Conservation (phyloP, 2,797 vertebrate species). For the Parotocinclus haroldoi region DNA sequence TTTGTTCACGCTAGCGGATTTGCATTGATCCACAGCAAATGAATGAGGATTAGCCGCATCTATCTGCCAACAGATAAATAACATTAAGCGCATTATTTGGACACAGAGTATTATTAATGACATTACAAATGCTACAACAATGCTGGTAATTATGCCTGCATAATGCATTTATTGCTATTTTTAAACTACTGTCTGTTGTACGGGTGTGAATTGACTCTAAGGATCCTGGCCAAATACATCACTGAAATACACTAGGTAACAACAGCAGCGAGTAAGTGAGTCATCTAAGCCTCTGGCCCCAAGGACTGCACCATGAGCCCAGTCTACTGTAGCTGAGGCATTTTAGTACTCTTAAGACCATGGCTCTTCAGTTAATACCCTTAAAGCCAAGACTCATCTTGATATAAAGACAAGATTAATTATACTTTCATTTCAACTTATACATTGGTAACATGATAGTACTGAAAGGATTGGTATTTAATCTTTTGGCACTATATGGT, state of each 20-base stretch:
- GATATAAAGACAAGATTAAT: constrained; percentile 1
- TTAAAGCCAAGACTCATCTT: not conserved
- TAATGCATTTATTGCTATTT: constrained; percentile 66
- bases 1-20: constrained; percentile 75
- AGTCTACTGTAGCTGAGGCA: not conserved
- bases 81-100: constrained; percentile 79
- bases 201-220: constrained; percentile 36
- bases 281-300: too few relatives aligned
- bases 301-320: too few relatives aligned
- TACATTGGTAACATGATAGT: too few relatives aligned
- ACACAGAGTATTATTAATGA: constrained; percentile 75
- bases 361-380: constrained; percentile 1
- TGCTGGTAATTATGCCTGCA: constrained; percentile 70
- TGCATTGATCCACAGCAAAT: constrained; percentile 84
- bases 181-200: constrained; percentile 52
- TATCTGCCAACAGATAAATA: constrained; percentile 83
- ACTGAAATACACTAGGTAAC: constrained; percentile 2
- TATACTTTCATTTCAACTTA: too few relatives aligned
- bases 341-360: not conserved
- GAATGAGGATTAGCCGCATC: constrained; percentile 82
- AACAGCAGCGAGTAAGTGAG: not conserved
- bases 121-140: constrained; percentile 74
- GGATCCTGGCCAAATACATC: constrained; percentile 23
- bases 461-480: too few relatives aligned
- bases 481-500: too few relatives aligned